phyloP scores from a whole-genome alignment of 2,113 vertebrate genomes.

The Pseudorectes ferrugineus region DNA sequence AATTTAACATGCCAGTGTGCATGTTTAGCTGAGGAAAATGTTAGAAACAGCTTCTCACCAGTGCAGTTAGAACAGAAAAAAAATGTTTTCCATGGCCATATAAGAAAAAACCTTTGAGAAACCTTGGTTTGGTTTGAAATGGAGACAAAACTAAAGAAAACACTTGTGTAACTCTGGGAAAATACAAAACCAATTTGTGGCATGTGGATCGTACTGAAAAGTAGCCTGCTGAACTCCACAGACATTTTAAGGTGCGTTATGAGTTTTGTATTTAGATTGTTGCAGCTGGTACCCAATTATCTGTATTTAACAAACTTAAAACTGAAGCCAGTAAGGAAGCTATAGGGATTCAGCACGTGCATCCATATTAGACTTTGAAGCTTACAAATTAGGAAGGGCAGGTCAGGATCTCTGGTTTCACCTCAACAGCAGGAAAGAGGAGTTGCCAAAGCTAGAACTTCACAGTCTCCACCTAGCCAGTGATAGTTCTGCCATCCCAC shows the following conservation, averaged over 20 bases:
- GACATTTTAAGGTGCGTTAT: neutral
- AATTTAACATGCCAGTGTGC: neutral
- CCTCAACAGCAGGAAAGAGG: neutral
- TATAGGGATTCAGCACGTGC: neutral
- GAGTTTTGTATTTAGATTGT: neutral
- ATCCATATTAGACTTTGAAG: neutral
- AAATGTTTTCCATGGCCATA: neutral
- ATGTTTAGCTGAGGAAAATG: neutral
- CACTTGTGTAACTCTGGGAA: neutral
- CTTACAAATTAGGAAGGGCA: neutral
- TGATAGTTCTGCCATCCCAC: rapidly evolving
- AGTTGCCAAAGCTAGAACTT: neutral
- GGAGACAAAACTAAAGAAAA: neutral
- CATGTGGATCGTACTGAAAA: neutral
- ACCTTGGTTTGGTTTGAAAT: neutral
- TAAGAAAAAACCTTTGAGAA: neutral
- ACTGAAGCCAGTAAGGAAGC: neutral
- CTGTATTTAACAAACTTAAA: neutral
- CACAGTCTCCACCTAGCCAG: neutral
- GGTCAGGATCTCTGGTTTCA: neutral
- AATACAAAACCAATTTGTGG: neutral
- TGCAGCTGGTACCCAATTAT: neutral
- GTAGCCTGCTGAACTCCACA: neutral
- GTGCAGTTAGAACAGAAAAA: neutral
- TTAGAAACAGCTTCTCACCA: neutral